Percentiles rank a stretch among this genome's conserved stretches.
These are phyloP conservation scores for Gonocerus acuteangulatus DNA, from an alignment of 2,888 invertebrate genomes.

Conservation along the genomic window DNA sequence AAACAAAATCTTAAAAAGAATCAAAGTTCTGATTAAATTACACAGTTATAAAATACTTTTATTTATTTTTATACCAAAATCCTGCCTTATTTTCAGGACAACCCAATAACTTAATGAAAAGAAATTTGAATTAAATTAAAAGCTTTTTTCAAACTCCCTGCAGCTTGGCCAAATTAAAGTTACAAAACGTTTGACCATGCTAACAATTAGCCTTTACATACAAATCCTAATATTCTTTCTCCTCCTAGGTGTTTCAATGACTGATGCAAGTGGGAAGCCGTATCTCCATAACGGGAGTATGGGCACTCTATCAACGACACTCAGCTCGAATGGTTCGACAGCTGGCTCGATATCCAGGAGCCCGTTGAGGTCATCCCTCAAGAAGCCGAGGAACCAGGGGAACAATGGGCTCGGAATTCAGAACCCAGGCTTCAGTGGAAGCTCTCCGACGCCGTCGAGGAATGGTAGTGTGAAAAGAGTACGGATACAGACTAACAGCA, in stretches of 20 bases:
- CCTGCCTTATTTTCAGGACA: too few relatives aligned
- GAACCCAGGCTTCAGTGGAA: conserved; percentile 76
- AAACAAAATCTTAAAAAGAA: too few relatives aligned
- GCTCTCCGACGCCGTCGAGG: conserved; percentile 72
- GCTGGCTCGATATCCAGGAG: conserved; percentile 50
- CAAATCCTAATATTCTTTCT: too few relatives aligned
- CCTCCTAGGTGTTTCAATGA: conserved; percentile 73
- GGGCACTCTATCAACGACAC: conserved; percentile 60
- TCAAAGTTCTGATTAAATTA: too few relatives aligned
- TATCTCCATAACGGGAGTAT: conserved; percentile 60
- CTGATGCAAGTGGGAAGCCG: conserved; percentile 78
- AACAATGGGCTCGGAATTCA: conserved; percentile 70
- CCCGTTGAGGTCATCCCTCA: conserved; percentile 71
- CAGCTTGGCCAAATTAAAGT: too few relatives aligned
- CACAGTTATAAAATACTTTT: too few relatives aligned
- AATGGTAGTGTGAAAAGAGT: conserved; percentile 87
- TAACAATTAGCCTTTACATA: too few relatives aligned
- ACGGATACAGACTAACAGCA: conserved; percentile 83
- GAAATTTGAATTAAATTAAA: too few relatives aligned
- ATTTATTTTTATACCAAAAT: too few relatives aligned
- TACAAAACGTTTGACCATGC: too few relatives aligned
- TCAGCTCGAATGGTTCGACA: conserved; percentile 52
- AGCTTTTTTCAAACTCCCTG: too few relatives aligned
- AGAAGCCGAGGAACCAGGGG: conserved; percentile 51
- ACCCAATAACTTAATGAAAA: too few relatives aligned